Base-by-base conservation (phyloP, 1,140 invertebrate species). In the Zaprionus vittiger region DNA sequence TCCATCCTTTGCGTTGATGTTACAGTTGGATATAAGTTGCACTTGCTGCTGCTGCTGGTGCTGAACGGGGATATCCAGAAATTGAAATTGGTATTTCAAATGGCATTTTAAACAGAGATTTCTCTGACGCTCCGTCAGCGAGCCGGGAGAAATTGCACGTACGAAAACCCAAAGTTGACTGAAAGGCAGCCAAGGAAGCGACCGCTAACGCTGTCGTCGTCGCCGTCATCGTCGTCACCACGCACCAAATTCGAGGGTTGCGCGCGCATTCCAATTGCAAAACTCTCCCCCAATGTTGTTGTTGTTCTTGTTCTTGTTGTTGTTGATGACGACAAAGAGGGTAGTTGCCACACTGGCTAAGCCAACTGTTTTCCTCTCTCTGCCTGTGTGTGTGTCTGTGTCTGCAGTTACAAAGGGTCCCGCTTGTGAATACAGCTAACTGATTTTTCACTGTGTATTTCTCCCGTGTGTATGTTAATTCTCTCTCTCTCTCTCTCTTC, bases 131-230 rank as follows among this genome's bases (percentile, higher is more conserved):
- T 91, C 93, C 91, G 93, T 83, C 85, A 92, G 81, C 81, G 82
- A 81, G 75, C 87, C 81, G 80, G 78, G 78, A 81, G 91, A 92
- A 92, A 92, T 92, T 91, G 86, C 91, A 92, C 92, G 92, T 89
- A 92, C 89, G 91, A 91, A 91, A 80, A 91, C 92, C 90, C 79
- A 91, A 92, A 92, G 83, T 87, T 85, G 81, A 93, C 92, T 93
- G 92, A 93, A 92, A 85, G 83, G 83, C 83, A 89, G 78, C 80
- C 74, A 86, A 79, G 84, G 90, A 82, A 91, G 84, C 81, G 71
- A 75, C 54, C 63, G 68, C 63, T 66, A 63, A 56, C 70, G 84
- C 55, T 60, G 67, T 67, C 79, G 55, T 31, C 14, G 74, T 59
- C 63, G 69, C 68, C 66, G 76, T 62, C 64, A 64, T 68, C 71